Percentiles rank a stretch among this genome's conserved stretches.
Conservation (phyloP, 2,888 invertebrate genomes). For the Nomada hirtipes region DNA sequence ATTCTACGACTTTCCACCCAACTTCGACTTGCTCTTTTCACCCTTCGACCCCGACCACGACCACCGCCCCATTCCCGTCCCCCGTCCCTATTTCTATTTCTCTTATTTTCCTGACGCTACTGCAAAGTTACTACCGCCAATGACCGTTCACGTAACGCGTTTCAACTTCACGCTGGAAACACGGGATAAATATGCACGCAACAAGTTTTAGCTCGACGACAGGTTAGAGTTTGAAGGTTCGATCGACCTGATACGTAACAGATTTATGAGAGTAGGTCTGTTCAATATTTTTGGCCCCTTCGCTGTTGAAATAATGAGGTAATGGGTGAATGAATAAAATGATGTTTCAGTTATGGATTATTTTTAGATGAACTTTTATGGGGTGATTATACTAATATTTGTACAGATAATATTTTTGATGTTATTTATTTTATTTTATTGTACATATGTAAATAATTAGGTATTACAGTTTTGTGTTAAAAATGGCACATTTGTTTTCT, state of each 20-base stretch:
- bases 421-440: too few relatives aligned
- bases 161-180: constrained; percentile 20
- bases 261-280: not conserved
- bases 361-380: too few relatives aligned
- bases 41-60: constrained; percentile 39
- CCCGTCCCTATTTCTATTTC: not conserved
- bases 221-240: not conserved
- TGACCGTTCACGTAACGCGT: constrained; percentile 25
- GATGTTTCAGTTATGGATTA: too few relatives aligned
- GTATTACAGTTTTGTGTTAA: too few relatives aligned
- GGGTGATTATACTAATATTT: too few relatives aligned
- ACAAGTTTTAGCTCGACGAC: constrained; percentile 24
- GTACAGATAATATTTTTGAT: too few relatives aligned
- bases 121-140: constrained; percentile 33
- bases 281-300: not conserved
- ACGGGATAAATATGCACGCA: constrained; percentile 26
- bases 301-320: too few relatives aligned
- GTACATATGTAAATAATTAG: too few relatives aligned
- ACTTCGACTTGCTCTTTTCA: constrained; percentile 64
- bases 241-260: not conserved
- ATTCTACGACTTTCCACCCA: constrained; percentile 61
- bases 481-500: too few relatives aligned
- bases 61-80: constrained; percentile 10
- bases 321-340: too few relatives aligned
- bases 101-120: constrained; percentile 25